Conservation (phyloP, 2,888 invertebrate genomes). For the Nudaria mundana region DNA sequence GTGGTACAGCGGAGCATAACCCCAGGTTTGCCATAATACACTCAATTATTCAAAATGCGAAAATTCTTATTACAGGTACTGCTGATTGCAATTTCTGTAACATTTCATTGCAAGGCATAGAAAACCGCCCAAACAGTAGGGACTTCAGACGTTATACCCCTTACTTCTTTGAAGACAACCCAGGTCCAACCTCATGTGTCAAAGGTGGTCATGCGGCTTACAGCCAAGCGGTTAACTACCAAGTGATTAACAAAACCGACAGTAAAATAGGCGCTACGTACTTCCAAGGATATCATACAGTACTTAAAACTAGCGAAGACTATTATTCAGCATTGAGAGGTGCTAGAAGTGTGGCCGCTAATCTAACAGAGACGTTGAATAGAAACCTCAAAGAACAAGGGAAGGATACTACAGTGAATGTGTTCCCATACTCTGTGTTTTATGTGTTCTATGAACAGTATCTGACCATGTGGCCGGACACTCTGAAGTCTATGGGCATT, state of each 20-base stretch:
- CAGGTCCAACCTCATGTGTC: conserved; percentile 84
- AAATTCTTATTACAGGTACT: conserved; percentile 1
- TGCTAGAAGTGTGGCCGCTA: conserved; percentile 90
- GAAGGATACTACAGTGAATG: conserved; percentile 78
- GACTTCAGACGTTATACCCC: conserved; percentile 88
- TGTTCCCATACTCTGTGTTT: conserved; percentile 96
- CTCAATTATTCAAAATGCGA: too few relatives aligned
- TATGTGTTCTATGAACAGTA: conserved; percentile 99
- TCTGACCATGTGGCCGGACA: conserved; percentile 96
- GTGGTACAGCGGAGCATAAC: too few relatives aligned
- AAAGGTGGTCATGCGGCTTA: conserved; percentile 95
- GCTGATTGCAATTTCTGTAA: conserved; percentile 70
- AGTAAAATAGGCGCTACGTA: conserved; percentile 87
- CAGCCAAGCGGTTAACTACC: conserved; percentile 85
- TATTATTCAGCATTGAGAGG: conserved; percentile 93
- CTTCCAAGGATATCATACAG: conserved; percentile 92
- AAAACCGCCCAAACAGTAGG: conserved; percentile 80
- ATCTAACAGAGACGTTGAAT: conserved; percentile 85
- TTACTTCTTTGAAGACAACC: conserved; percentile 92
- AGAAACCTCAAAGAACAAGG: conserved; percentile 75
- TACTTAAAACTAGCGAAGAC: conserved; percentile 93
- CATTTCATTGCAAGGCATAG: conserved; percentile 66
- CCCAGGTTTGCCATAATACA: too few relatives aligned
- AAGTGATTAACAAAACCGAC: conserved; percentile 44
- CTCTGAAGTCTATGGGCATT: conserved; percentile 91